A percentile compares a stretch with the other conserved stretches of the same genome.
phyloP scores from a whole-genome alignment of 2,113 vertebrate genomes.

The Pao palembangensis region DNA sequence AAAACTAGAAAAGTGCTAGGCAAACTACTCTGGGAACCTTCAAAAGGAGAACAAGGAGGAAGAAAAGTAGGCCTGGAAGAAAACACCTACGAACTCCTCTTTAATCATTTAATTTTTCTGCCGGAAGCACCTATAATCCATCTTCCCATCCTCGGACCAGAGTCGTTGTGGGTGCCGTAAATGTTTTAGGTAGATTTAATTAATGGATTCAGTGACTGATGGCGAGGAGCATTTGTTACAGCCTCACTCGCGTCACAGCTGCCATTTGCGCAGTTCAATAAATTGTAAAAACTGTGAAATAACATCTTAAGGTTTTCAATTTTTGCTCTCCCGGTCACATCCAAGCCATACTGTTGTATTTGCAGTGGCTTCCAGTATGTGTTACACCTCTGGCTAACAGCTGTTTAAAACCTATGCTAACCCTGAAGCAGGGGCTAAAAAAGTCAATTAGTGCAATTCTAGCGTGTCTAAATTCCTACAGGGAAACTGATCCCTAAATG shows the following conservation, averaged over 20 bases:
- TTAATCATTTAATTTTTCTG: constrained; percentile 48
- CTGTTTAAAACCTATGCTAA: background rate
- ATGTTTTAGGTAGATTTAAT: constrained; percentile 69
- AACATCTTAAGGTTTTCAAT: no score
- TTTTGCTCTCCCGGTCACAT: no score
- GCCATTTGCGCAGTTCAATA: no score
- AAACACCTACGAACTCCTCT: constrained; percentile 45
- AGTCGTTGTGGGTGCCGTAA: constrained; percentile 48
- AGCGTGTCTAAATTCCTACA: no score
- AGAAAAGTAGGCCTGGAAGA: constrained; percentile 21
- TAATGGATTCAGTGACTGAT: constrained; percentile 67
- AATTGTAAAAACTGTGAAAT: no score
- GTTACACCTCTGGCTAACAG: constrained; percentile 4
- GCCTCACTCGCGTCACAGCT: constrained; percentile 41
- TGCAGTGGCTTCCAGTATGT: no score
- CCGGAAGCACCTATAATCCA: constrained; percentile 72
- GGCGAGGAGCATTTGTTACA: constrained; percentile 59
- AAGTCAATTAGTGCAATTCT: no score
- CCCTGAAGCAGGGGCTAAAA: no score
- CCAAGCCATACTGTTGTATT: no score
- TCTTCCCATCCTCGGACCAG: constrained; percentile 53
- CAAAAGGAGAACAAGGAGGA: constrained; percentile 6
- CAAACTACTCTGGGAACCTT: constrained; percentile 24
- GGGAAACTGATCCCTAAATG: no score
- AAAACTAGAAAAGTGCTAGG: constrained; percentile 3